phyloP scores from a whole-genome alignment of 1,140 invertebrate species.

The roundworm (Caenorhabditis elegans) region DNA sequence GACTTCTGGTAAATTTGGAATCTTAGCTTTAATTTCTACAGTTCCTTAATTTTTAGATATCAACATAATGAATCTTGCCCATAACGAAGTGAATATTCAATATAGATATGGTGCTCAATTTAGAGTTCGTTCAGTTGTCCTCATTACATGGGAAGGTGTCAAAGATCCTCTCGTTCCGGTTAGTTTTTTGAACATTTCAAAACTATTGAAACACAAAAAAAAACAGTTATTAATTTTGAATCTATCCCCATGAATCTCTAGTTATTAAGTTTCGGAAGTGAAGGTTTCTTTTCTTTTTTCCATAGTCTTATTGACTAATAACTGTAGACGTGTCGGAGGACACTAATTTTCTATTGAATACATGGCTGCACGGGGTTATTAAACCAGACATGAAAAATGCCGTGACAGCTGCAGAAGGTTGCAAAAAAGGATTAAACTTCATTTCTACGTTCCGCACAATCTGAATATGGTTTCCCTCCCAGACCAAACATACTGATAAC shows the following conservation, averaged over 20 bases:
- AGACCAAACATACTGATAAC: no score
- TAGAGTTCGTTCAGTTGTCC: conserved; percentile 33
- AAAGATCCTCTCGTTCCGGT: not conserved
- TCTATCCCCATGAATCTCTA: no score
- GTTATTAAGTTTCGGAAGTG: not conserved
- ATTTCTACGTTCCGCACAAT: no score
- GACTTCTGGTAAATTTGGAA: conserved; percentile 41
- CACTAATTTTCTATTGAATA: not conserved
- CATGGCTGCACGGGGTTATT: not conserved
- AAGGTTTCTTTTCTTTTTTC: conserved; percentile 16
- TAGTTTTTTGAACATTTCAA: not conserved
- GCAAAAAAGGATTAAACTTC: no score
- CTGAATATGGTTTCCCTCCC: no score
- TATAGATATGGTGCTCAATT: conserved; percentile 47
- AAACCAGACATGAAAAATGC: not conserved
- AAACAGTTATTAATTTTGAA: not conserved
- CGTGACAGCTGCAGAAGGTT: no score
- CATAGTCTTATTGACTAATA: not conserved
- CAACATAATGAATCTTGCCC: conserved; percentile 47
- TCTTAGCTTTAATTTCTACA: no score
- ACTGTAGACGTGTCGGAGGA: not conserved
- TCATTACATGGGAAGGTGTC: conserved; percentile 46
- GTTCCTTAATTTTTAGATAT: conserved; percentile 40
- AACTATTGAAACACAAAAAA: not conserved
- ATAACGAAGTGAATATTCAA: conserved; percentile 51